Percentiles rank a stretch among this genome's conserved stretches.
These are phyloP conservation scores for Apis florea DNA, from an alignment of 1,140 invertebrate genomes.

Conservation along the genomic window DNA sequence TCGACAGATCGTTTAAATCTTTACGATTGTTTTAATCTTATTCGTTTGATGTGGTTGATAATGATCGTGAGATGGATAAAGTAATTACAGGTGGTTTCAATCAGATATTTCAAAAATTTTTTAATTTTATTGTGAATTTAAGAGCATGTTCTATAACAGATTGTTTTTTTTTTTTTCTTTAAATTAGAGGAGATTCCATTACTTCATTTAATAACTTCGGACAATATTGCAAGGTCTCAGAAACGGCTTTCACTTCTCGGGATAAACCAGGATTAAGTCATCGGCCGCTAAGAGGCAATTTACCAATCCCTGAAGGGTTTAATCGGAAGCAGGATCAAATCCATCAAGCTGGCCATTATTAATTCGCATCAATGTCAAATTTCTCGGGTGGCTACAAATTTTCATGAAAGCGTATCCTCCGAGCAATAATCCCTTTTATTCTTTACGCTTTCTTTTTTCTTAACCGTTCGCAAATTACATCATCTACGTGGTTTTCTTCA, in stretches of 20 bases:
- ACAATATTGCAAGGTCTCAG: background rate
- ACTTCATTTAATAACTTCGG: too few species aligned
- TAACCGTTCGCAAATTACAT: too few species aligned
- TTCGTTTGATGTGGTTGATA: too few species aligned
- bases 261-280: background rate
- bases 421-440: background rate
- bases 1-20: background rate
- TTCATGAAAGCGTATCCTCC: background rate
- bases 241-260: background rate
- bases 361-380: slow-evolving; percentile 1
- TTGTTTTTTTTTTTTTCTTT: too few species aligned
- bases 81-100: too few species aligned
- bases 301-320: background rate
- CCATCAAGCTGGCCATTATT: background rate
- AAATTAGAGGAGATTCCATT: background rate
- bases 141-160: too few species aligned
- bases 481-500: too few species aligned
- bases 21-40: too few species aligned
- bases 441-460: too few species aligned
- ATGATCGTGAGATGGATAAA: too few species aligned
- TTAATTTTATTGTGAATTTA: too few species aligned
- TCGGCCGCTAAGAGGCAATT: background rate
- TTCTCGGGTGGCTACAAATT: slow-evolving; percentile 2
- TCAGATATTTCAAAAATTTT: too few species aligned
- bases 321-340: slow-evolving; percentile 15